phyloP scores from a whole-genome alignment of 2,797 vertebrate species.

The Antennarius maculatus region DNA sequence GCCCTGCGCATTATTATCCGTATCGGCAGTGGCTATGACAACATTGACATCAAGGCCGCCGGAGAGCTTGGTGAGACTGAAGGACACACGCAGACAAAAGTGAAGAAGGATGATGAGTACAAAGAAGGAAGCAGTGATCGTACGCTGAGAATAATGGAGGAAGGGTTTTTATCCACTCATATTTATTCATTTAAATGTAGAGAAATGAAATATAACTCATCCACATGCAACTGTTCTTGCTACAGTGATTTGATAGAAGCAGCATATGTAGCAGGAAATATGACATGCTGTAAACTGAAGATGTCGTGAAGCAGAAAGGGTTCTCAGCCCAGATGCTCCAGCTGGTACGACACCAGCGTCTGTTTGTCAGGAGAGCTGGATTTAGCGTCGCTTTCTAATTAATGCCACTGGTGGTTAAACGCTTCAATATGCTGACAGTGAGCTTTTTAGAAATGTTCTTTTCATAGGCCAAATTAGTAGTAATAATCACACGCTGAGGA shows the following conservation, averaged over 20 bases:
- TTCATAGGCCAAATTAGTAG: constrained; percentile 40
- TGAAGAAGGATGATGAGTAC: constrained; percentile 8
- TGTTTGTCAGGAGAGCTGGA: constrained; percentile 56
- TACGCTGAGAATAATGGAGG: constrained; percentile 25
- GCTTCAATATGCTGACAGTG: constrained; percentile 5
- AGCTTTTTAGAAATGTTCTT: constrained; percentile 20
- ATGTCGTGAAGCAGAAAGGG: constrained; percentile 46
- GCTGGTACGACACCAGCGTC: constrained; percentile 58
- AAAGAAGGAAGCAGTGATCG: constrained; percentile 7
- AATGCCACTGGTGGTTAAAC: constrained; percentile 40
- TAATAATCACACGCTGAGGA: constrained; percentile 6
- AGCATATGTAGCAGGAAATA: constrained; percentile 60
- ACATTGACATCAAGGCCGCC: constrained; percentile 97
- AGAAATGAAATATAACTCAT: constrained; percentile 29
- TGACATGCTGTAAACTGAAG: constrained; percentile 58
- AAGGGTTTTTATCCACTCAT: constrained; percentile 5
- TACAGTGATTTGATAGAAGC: constrained; percentile 48
- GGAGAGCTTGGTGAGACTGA: constrained; percentile 90
- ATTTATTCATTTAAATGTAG: constrained; percentile 11
- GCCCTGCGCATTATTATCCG: constrained; percentile 94
- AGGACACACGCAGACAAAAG: constrained; percentile 11
- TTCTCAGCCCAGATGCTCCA: constrained; percentile 65
- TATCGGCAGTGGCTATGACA: constrained; percentile 97
- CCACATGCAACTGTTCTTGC: constrained; percentile 49
- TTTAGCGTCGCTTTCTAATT: constrained; percentile 60